Conservation (phyloP, 2,113 vertebrate genomes). For the Bubo bubo region DNA sequence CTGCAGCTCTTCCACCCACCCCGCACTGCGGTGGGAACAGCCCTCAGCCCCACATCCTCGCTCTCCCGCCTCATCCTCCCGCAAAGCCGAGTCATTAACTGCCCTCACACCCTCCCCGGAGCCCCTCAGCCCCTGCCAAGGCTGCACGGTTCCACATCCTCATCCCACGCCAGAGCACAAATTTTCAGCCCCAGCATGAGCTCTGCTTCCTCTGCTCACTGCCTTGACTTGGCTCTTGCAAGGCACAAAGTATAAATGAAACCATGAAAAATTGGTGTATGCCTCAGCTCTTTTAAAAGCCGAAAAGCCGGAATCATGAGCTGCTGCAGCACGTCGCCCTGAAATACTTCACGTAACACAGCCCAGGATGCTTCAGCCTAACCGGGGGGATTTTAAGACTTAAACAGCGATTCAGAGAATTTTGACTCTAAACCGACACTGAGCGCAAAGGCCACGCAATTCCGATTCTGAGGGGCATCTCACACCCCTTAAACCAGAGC, state of each 20-base stretch:
- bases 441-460: accelerated
- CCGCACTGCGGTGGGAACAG: accelerated
- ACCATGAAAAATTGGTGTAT: accelerated
- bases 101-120: accelerated
- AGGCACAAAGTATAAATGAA: accelerated
- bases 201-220: background rate
- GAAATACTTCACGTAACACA: accelerated
- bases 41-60: background rate
- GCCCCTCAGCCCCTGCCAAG: background rate
- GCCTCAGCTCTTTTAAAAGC: too few relatives aligned
- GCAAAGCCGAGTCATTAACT: accelerated
- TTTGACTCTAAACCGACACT: accelerated
- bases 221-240: accelerated
- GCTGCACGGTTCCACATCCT: accelerated
- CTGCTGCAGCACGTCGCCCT: background rate
- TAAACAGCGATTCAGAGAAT: background rate
- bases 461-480: accelerated
- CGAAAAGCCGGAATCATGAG: background rate
- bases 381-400: accelerated
- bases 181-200: accelerated
- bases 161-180: background rate
- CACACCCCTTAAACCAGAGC: accelerated
- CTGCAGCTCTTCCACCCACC: background rate
- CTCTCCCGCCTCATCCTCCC: background rate
- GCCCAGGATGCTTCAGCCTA: background rate